A percentile compares a stretch with the other conserved stretches of the same genome.
Evolutionary conservation across 1,140 invertebrate genomes (phyloP).

Genomic region (Panagrolaimus sp.): DNA sequence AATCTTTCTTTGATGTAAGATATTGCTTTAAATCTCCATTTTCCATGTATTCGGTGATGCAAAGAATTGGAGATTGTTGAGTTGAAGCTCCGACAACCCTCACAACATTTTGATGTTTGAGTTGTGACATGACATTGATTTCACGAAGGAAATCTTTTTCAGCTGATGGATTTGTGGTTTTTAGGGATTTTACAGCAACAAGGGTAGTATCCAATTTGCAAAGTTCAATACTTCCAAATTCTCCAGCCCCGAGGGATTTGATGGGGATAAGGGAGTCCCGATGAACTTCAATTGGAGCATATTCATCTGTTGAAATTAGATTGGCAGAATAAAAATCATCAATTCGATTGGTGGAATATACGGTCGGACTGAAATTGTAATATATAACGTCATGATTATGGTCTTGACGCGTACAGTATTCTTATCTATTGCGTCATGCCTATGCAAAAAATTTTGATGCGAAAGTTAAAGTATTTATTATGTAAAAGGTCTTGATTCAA

Average conservation of each 20-base stretch:
- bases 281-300: slow-evolving; percentile 9
- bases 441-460: too few species aligned
- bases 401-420: too few species aligned
- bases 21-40: neutral
- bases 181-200: neutral
- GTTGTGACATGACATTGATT: neutral
- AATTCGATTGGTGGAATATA: neutral
- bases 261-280: neutral
- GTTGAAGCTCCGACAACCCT: slow-evolving; percentile 9
- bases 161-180: neutral
- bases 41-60: slow-evolving; percentile 16
- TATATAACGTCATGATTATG: too few species aligned
- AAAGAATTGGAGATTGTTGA: slow-evolving; percentile 21
- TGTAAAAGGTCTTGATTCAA: too few species aligned
- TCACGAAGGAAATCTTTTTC: slow-evolving; percentile 22
- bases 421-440: too few species aligned
- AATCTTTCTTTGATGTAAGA: slow-evolving; percentile 9
- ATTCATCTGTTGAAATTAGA: neutral
- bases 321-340: slow-evolving; percentile 4
- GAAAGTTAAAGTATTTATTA: too few species aligned
- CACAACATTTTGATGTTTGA: slow-evolving; percentile 31
- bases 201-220: slow-evolving; percentile 21
- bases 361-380: neutral
- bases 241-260: slow-evolving; percentile 24
- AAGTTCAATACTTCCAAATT: slow-evolving; percentile 26